Percentiles rank a stretch among this genome's conserved stretches.
These are phyloP conservation scores for Leptocoma aspasia DNA, from an alignment of 2,113 vertebrate genomes.

Conservation along the genomic window DNA sequence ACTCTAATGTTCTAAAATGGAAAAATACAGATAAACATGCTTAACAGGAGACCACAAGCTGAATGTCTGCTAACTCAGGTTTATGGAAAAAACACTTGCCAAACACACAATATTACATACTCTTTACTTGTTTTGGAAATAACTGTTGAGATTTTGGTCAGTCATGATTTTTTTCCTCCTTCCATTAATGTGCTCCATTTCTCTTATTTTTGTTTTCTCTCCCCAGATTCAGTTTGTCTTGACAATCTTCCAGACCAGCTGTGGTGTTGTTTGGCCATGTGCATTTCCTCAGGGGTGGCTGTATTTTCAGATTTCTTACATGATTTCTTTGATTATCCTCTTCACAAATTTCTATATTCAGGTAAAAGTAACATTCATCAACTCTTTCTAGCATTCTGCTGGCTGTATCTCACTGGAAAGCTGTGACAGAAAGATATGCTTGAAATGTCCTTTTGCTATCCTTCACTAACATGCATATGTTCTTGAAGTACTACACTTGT, in stretches of 20 bases:
- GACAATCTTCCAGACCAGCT: slow-evolving; percentile 88
- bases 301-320: slow-evolving; percentile 93
- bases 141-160: neutral
- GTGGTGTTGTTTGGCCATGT: slow-evolving; percentile 89
- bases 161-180: neutral
- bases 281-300: slow-evolving; percentile 89
- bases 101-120: neutral
- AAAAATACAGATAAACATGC: neutral
- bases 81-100: neutral
- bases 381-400: neutral
- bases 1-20: neutral
- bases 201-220: neutral
- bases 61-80: neutral
- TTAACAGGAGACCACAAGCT: neutral
- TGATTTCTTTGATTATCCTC: slow-evolving; percentile 88
- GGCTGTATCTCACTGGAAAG: neutral
- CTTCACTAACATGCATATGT: neutral
- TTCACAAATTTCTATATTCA: slow-evolving; percentile 96
- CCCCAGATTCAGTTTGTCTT: slow-evolving; percentile 90
- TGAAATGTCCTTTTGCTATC: neutral
- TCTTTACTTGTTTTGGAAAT: neutral
- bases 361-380: slow-evolving; percentile 67
- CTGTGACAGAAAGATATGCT: neutral
- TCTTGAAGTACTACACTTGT: neutral
- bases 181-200: neutral